Evolutionary conservation across 2,113 vertebrate species (phyloP), one percentile per base, ranked within the genome.

Genomic region (Chaenocephalus aceratus): DNA sequence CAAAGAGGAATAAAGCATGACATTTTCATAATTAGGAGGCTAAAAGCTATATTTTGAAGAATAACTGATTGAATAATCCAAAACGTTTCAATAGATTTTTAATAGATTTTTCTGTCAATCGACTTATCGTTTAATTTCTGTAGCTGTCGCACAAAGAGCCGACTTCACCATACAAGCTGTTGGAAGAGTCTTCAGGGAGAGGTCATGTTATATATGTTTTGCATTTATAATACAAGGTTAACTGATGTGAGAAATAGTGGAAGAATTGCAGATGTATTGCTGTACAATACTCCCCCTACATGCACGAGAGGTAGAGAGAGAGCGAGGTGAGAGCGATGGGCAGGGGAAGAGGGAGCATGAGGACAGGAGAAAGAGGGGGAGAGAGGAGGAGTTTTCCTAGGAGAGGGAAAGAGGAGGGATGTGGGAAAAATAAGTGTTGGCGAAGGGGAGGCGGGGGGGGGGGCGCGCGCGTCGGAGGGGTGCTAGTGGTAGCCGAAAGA

Each of bases 401-500:
- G 78, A 77, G 80, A 75, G 58, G 83, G 76, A 85, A 81, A 79
- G 68, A 66, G 75, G 83, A 85, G 89, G 71, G 88, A 84, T 77
- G 80, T 81, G 88, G 83, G 86, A 72, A 90, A 92, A 84, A 88
- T 83, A 86, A 80, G 79, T 80, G 83, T 73, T 80, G 44, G 76
- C 45, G 70, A 13, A 10, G 61, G 72, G 48, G 21, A 30, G 41
- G 63, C 3, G 34, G 36, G 6, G 6, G 5, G 58, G 75, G 16
- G 8, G n/a, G n/a, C n/a, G 8, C 13, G 7, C 5, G 18, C 12
- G 21, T 5, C 56, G 11, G 58, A 18, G 48, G 69, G 49, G 16
- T 18, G 72, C 66, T 36, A 56, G 86, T 49, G 45, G 86, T 88
- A 77, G 84, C 54, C 6, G 59, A 64, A 26, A 80, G 76, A 87